These are phyloP conservation scores for Oeneis ivallda DNA, from an alignment of 2,888 invertebrate species.

Conservation along the genomic window DNA sequence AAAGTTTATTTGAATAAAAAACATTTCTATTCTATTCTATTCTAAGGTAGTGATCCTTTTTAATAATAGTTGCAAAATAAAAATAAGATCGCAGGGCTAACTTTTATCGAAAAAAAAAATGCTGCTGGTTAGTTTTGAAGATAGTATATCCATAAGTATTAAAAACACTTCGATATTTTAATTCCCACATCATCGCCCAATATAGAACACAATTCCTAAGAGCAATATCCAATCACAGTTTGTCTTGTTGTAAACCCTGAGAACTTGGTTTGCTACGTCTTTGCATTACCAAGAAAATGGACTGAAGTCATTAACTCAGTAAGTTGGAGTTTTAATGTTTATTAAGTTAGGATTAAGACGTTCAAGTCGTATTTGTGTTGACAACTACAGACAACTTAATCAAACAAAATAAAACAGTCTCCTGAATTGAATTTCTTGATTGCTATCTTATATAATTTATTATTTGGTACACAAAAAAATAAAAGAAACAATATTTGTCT, in stretches of 20 bases:
- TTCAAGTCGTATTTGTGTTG: constrained; percentile 22
- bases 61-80: background rate
- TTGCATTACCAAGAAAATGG: constrained; percentile 7
- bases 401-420: constrained; percentile 12
- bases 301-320: background rate
- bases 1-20: too few species aligned
- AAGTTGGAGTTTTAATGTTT: constrained; percentile 26
- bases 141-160: too few species aligned
- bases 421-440: constrained; percentile 18
- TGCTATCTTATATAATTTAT: constrained; percentile 11
- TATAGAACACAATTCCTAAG: too few species aligned
- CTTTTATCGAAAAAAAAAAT: too few species aligned
- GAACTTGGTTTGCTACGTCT: background rate
- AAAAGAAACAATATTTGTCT: background rate
- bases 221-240: too few species aligned
- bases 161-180: too few species aligned
- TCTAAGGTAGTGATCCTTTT: background rate
- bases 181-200: too few species aligned
- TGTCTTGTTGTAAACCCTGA: background rate
- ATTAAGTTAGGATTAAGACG: constrained; percentile 28
- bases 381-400: constrained; percentile 19
- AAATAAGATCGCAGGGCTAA: background rate
- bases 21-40: too few species aligned
- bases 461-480: background rate
- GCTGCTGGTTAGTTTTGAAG: too few species aligned